A percentile compares a stretch with the other conserved stretches of the same genome.
Evolutionary conservation across 2,888 invertebrate genomes (phyloP).

Genomic region (Notodonta ziczac): DNA sequence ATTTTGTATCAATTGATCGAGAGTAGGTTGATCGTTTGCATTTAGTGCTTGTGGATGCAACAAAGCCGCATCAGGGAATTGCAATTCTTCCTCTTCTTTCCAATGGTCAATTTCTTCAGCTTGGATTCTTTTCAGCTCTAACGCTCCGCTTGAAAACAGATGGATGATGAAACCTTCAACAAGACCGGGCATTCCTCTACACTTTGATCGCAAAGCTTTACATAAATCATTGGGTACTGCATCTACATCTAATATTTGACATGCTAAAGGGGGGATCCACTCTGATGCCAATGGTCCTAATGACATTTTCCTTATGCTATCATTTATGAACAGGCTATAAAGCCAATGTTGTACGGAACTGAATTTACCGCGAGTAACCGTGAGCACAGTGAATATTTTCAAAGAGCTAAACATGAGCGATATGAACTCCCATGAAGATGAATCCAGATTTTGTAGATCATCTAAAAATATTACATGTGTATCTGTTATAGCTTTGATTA

Average conservation of each 20-base stretch:
- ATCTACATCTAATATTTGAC: conserved; percentile 85
- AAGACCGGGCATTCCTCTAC: conserved; percentile 80
- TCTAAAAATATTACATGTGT: conserved; percentile 74
- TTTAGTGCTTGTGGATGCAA: conserved; percentile 68
- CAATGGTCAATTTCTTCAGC: conserved; percentile 52
- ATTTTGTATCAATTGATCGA: conserved; percentile 57
- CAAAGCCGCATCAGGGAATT: conserved; percentile 63
- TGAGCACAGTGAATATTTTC: conserved; percentile 66
- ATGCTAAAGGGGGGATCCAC: conserved; percentile 80
- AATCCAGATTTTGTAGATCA: conserved; percentile 79
- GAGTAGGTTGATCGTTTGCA: conserved; percentile 52
- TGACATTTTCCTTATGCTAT: conserved; percentile 68
- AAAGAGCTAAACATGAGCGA: conserved; percentile 58
- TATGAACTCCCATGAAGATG: conserved; percentile 72
- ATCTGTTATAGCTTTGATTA: conserved; percentile 61
- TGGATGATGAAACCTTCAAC: conserved; percentile 80
- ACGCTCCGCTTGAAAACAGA: conserved; percentile 75
- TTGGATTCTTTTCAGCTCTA: conserved; percentile 63
- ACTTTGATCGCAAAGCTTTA: conserved; percentile 69
- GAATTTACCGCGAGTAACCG: conserved; percentile 71
- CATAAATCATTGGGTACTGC: conserved; percentile 83
- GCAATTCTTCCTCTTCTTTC: conserved; percentile 54
- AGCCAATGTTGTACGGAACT: conserved; percentile 67
- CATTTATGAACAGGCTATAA: conserved; percentile 69
- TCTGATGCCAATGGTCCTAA: conserved; percentile 66